Base-by-base conservation (phyloP, 2,113 vertebrate genomes). In the Tragelaphus buxtoni region DNA sequence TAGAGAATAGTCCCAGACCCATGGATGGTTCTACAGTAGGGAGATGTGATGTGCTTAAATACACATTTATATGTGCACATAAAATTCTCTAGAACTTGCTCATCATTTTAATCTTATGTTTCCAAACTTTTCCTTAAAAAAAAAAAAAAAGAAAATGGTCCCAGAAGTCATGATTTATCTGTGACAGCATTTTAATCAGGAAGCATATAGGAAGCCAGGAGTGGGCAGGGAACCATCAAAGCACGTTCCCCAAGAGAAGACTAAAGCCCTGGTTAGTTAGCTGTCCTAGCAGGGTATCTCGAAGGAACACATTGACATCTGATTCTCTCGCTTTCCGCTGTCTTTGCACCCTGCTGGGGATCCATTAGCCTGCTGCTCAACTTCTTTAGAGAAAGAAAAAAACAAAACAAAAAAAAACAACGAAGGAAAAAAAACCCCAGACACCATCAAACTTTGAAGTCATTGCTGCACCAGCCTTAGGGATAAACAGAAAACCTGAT, bases 311-410 rank as follows among this genome's bases (percentile, higher is more conserved):
- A 98, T 98, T 98, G 98, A 98, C 98, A 98, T 99, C 98, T 98
- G 98, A 98, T 98, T 98, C 97, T 91, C 39, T 8, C 55, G 97
- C 97, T 98, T 97, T 98, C 98, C 96, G 97, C 98, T 98, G 97
- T 97, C 97, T 98, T 98, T 97, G 96, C 95, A 61, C 98, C 99
- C 98, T 95, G 98, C 98, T 98, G 99, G 97, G 98, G 97, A 98
- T 94, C 98, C 98, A 98, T 99, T 99, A 99, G 98, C 98, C 98
- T 98, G 98, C 98, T 99, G 98, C 98, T 99, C 98, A 98, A 96
- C 98, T 97, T 96, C 98, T 98, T 99, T 90, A 95, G 96, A 88
- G 82, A 35, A 60, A 84, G 63, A 51, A 93, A 96, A 97, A 97
- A 98, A 98, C 90, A 96, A 94, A 94, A 83, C 39, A 76, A 96